phyloP scores from a whole-genome alignment of 1,140 invertebrate species.

The Heliconius congener region DNA sequence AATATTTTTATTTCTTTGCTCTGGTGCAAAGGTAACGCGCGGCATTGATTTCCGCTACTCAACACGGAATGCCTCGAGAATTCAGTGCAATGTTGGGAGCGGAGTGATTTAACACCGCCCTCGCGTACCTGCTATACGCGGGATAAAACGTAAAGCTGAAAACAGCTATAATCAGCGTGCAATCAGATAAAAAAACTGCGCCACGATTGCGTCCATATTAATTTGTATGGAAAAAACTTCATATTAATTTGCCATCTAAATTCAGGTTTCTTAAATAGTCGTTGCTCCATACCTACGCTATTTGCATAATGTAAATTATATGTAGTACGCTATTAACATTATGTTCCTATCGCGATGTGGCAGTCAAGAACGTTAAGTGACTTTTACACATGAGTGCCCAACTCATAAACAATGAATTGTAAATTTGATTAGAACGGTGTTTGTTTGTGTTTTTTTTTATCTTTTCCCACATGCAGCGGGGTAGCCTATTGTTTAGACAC shows the following conservation, averaged over 20 bases:
- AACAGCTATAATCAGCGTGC: neutral
- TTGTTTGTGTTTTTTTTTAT: neutral
- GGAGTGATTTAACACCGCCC: neutral
- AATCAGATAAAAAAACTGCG: neutral
- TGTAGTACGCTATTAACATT: neutral
- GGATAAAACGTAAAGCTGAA: too few species aligned
- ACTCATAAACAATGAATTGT: neutral
- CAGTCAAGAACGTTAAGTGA: conserved; percentile 2
- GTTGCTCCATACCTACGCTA: neutral
- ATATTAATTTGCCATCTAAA: neutral
- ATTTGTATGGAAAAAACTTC: neutral
- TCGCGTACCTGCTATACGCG: too few species aligned
- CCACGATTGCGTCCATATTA: neutral
- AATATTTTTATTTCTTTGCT: too few species aligned
- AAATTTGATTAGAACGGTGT: neutral
- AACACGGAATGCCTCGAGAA: neutral
- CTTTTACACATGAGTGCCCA: neutral
- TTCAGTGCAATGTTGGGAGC: neutral
- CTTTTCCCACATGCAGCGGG: neutral
- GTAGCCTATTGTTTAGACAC: too few species aligned
- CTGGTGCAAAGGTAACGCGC: too few species aligned
- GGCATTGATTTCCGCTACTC: neutral
- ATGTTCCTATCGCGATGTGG: neutral
- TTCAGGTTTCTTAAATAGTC: conserved; percentile 1
- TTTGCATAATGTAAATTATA: conserved; percentile 7